Conservation (phyloP, 2,113 vertebrate genomes). For the Rhynchopsitta pachyrhyncha region DNA sequence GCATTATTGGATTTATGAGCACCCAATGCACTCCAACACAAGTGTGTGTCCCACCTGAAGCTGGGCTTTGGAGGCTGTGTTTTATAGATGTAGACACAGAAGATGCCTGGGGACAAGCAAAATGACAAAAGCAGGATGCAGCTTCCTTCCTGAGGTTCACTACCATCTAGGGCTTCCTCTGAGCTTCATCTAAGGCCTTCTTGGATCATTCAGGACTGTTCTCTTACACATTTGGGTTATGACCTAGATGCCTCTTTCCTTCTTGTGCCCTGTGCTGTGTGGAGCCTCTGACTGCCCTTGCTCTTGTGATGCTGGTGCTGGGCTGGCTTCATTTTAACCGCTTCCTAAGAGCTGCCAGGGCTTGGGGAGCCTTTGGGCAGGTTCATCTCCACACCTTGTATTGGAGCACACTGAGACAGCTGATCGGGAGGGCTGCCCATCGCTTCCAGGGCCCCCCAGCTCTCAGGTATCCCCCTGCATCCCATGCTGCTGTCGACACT, state of each 20-base stretch:
- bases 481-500: background rate
- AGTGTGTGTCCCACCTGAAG: too few relatives aligned
- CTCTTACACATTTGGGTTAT: background rate
- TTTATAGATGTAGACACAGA: background rate
- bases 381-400: background rate
- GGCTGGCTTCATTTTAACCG: background rate
- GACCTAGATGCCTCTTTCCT: background rate
- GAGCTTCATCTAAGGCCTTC: background rate
- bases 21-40: rapidly evolving
- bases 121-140: background rate
- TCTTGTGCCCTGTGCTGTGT: background rate
- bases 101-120: background rate
- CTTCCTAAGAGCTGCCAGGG: background rate
- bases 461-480: background rate
- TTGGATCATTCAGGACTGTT: background rate
- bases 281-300: background rate
- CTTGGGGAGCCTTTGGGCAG: background rate
- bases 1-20: background rate
- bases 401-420: too few relatives aligned
- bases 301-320: background rate
- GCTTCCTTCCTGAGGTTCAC: background rate
- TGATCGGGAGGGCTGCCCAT: background rate
- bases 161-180: background rate
- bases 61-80: background rate
- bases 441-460: background rate